A percentile compares a stretch with the other conserved stretches of the same genome.
These are phyloP conservation scores for Abrostola triplasia DNA, from an alignment of 2,888 invertebrate species.

Conservation along the genomic window DNA sequence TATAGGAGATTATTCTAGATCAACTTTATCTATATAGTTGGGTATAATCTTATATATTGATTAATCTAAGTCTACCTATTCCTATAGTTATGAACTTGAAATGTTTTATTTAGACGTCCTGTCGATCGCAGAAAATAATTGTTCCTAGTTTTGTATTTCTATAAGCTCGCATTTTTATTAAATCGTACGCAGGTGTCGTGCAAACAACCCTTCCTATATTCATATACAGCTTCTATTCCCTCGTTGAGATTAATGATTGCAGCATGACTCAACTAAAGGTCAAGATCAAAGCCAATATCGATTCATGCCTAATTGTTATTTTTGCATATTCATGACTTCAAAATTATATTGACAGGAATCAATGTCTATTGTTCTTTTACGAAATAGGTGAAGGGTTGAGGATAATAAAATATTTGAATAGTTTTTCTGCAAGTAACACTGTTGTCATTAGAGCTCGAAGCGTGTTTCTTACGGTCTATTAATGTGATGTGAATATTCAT, in stretches of 20 bases:
- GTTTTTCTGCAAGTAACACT: constrained; percentile 57
- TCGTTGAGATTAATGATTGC: constrained; percentile 62
- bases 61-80: too few species aligned
- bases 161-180: not conserved
- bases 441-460: constrained; percentile 38
- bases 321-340: constrained; percentile 84
- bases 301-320: constrained; percentile 78
- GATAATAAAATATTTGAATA: constrained; percentile 33
- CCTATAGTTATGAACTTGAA: too few species aligned
- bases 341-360: constrained; percentile 54
- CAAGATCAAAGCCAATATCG: constrained; percentile 77
- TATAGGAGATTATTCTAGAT: too few species aligned
- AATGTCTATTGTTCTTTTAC: constrained; percentile 51
- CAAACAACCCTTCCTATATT: constrained; percentile 40
- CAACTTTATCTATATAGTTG: too few species aligned
- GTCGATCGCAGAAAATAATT: not conserved
- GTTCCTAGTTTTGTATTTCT: not conserved
- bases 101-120: too few species aligned
- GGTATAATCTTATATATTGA: too few species aligned
- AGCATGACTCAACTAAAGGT: constrained; percentile 71
- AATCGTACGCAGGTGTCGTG: constrained; percentile 31
- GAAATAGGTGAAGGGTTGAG: constrained; percentile 56
- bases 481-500: constrained; percentile 79
- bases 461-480: constrained; percentile 29
- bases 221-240: constrained; percentile 23